Conservation (phyloP, 2,888 invertebrate genomes). For the Caenorhabditis angaria region DNA sequence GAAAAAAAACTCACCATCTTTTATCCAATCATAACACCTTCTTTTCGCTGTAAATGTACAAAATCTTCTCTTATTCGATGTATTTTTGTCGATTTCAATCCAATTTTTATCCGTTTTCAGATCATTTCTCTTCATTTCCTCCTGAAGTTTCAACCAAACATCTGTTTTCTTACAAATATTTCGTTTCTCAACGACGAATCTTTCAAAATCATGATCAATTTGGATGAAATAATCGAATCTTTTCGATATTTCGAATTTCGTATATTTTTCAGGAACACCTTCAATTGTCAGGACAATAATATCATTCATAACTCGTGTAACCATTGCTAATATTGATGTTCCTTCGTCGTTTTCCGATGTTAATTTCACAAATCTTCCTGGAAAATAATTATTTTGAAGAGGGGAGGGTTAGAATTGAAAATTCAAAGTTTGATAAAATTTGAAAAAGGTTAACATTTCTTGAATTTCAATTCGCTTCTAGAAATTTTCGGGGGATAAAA, state of each 20-base stretch:
- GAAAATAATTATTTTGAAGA: no score
- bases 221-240: neutral
- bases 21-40: neutral
- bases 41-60: neutral
- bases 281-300: constrained; percentile 21
- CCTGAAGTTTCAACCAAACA: neutral
- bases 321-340: constrained; percentile 10
- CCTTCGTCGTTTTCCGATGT: constrained; percentile 12
- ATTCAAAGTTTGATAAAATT: no score
- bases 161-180: neutral
- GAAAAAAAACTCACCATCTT: neutral
- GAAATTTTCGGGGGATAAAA: no score
- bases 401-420: no score
- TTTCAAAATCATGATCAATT: neutral
- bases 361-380: constrained; percentile 14
- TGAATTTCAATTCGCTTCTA: no score
- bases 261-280: constrained; percentile 10
- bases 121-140: neutral
- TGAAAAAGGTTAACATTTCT: no score
- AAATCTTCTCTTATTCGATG: neutral
- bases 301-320: constrained; percentile 17
- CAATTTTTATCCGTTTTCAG: neutral
- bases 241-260: neutral
- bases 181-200: neutral
- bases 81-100: neutral